Evolutionary conservation across 2,113 vertebrate species (phyloP).

Genomic region (Macrotis lagotis): DNA sequence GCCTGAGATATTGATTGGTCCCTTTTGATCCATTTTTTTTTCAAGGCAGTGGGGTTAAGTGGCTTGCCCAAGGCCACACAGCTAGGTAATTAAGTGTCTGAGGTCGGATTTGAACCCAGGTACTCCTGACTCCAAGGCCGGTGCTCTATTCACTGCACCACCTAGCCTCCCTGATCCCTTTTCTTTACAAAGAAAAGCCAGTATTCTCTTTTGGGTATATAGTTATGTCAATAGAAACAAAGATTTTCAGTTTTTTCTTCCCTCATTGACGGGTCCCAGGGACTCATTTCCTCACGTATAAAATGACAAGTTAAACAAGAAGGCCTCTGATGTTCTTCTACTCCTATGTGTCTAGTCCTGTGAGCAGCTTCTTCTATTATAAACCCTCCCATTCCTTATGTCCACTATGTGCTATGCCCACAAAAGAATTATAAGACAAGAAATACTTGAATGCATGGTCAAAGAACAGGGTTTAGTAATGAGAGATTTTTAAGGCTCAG

Average conservation of each 20-base stretch:
- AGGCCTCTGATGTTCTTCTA: neutral
- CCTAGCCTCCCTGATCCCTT: no score
- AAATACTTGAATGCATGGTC: neutral
- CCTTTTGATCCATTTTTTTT: neutral
- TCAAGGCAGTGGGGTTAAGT: no score
- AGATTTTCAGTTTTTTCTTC: neutral
- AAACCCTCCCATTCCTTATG: neutral
- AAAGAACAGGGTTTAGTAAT: neutral
- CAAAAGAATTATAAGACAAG: neutral
- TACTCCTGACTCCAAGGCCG: no score
- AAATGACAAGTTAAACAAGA: neutral
- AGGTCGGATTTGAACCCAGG: no score
- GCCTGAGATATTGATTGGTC: neutral
- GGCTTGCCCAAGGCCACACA: no score
- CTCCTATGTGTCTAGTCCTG: neutral
- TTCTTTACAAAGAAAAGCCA: no score
- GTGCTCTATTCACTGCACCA: no score
- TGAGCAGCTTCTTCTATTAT: neutral
- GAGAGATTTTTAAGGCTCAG: no score
- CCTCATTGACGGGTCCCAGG: neutral
- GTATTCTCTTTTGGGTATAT: neutral
- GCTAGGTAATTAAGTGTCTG: no score
- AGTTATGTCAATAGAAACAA: neutral
- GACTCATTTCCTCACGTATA: neutral
- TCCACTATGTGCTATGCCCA: neutral